These are phyloP conservation scores for Phasianus colchicus DNA, from an alignment of 2,113 vertebrate species.

Conservation along the genomic window DNA sequence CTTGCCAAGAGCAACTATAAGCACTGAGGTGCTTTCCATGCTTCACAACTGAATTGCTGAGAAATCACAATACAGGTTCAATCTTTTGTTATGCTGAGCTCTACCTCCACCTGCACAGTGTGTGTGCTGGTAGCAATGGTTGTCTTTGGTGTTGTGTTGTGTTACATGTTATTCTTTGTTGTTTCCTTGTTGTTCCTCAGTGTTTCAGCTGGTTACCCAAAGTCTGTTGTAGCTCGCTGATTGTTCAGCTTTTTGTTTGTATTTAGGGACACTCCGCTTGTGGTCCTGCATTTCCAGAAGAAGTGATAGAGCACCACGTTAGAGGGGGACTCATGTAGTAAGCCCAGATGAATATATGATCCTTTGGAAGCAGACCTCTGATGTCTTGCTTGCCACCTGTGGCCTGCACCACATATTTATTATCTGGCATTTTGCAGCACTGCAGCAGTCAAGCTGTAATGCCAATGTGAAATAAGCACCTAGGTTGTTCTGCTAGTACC, in stretches of 20 bases:
- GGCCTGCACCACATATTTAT: neutral
- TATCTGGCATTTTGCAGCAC: neutral
- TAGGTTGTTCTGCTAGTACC: neutral
- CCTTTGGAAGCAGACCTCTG: neutral
- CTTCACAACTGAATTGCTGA: neutral
- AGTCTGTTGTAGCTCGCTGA: conserved; percentile 52
- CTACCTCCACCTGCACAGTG: neutral
- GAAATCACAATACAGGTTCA: neutral
- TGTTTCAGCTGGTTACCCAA: conserved; percentile 49
- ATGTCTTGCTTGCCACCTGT: neutral
- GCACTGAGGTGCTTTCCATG: too few relatives aligned
- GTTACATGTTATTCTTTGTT: conserved; percentile 51
- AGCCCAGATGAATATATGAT: neutral
- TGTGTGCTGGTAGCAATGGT: neutral
- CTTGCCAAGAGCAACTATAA: neutral
- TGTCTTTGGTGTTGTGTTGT: conserved; percentile 42
- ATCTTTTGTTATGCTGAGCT: neutral
- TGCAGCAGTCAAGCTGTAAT: neutral
- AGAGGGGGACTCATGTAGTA: neutral
- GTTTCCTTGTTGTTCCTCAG: conserved; percentile 20
- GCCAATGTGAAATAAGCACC: neutral
- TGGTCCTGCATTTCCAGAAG: conserved; percentile 33
- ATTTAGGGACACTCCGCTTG: conserved; percentile 52
- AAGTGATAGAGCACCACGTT: neutral
- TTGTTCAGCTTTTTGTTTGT: conserved; percentile 58